These are phyloP conservation scores for Melozone crissalis DNA, from an alignment of 2,113 vertebrate species.

Conservation along the genomic window DNA sequence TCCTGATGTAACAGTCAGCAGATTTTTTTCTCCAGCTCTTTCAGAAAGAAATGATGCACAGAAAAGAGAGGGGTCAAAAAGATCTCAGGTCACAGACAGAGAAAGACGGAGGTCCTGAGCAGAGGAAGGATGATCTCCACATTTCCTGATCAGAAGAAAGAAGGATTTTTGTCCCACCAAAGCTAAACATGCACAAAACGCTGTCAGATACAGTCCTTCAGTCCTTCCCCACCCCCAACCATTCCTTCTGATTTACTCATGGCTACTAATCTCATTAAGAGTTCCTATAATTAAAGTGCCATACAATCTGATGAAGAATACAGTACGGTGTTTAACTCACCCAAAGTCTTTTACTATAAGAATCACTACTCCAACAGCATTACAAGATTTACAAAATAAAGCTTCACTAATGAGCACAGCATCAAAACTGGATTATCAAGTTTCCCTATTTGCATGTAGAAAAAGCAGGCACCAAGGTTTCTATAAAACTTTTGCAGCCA, in stretches of 20 bases:
- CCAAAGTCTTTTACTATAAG: neutral
- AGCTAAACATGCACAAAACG: neutral
- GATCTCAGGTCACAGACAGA: neutral
- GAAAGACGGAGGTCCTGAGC: neutral
- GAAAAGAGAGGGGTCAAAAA: neutral
- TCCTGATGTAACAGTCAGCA: neutral
- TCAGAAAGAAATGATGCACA: neutral
- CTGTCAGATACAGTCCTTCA: neutral
- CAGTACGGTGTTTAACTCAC: neutral
- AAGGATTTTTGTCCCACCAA: neutral
- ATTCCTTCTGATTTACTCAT: neutral
- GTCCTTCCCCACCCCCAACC: neutral
- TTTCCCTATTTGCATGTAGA: neutral
- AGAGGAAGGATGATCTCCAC: neutral
- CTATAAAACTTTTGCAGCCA: neutral
- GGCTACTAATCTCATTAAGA: slow-evolving; percentile 19
- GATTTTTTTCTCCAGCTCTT: neutral
- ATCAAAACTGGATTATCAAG: slow-evolving; percentile 46
- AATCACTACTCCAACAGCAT: neutral
- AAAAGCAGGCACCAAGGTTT: neutral
- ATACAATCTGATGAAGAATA: neutral
- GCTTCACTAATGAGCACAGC: neutral
- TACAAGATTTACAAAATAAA: slow-evolving; percentile 11
- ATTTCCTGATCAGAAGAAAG: neutral
- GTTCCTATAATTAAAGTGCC: slow-evolving; percentile 42